Evolutionary conservation across 2,888 invertebrate species (phyloP).

Genomic region (Gymnocheta viridis): DNA sequence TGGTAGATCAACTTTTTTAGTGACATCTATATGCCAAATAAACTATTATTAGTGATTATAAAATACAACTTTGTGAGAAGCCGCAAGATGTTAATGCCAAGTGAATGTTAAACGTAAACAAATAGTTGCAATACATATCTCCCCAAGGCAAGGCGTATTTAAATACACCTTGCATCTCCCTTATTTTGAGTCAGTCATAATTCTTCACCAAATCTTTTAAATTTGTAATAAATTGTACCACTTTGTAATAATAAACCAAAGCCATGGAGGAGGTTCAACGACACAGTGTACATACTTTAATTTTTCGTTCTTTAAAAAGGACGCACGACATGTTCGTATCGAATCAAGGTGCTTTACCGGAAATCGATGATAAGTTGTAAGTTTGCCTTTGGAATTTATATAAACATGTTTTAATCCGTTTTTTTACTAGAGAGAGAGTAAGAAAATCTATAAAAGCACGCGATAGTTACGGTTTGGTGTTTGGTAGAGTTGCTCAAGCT

Average conservation of each 20-base stretch:
- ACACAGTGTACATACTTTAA: conserved; percentile 97
- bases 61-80: too few relatives aligned
- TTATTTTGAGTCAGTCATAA: too few relatives aligned
- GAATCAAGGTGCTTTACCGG: conserved; percentile 93
- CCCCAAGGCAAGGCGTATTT: background rate
- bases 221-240: background rate
- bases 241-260: background rate
- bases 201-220: too few relatives aligned
- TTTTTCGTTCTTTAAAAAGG: conserved; percentile 97
- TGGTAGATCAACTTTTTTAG: too few relatives aligned
- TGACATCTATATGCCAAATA: too few relatives aligned
- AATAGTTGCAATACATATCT: conserved; percentile 48
- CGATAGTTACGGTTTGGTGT: conserved; percentile 93
- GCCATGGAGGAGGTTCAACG: conserved; percentile 92
- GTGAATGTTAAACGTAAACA: conserved; percentile 20
- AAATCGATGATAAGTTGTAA: conserved; percentile 92
- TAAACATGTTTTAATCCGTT: background rate
- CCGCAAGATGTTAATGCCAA: conserved; percentile 8
- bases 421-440: conserved; percentile 86
- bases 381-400: conserved; percentile 43
- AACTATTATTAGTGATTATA: too few relatives aligned
- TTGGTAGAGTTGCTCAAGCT: conserved; percentile 86
- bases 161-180: too few relatives aligned
- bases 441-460: conserved; percentile 89
- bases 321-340: conserved; percentile 98